A percentile compares a stretch with the other conserved stretches of the same genome.
These are phyloP conservation scores for Colletes gigas DNA, from an alignment of 1,140 invertebrate species.

Conservation along the genomic window DNA sequence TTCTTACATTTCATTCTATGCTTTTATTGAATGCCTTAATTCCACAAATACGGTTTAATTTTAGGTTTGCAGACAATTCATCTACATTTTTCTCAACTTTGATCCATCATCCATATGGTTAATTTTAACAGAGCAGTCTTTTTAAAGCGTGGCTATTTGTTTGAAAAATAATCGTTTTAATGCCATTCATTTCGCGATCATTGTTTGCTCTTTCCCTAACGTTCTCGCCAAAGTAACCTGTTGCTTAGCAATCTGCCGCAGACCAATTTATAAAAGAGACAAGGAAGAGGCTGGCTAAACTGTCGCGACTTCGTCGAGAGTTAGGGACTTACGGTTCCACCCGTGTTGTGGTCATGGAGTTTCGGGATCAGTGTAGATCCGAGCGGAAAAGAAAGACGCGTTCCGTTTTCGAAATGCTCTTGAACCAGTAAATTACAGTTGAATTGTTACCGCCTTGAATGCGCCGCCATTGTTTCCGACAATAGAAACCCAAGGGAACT, in stretches of 20 bases:
- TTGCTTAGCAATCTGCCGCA: conserved; percentile 6
- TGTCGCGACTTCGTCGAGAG: not conserved
- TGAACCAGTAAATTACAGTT: not conserved
- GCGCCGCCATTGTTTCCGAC: no score
- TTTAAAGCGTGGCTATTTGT: not conserved
- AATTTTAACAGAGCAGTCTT: no score
- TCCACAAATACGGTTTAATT: no score
- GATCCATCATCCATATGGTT: no score
- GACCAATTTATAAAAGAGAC: not conserved
- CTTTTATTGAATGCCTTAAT: no score
- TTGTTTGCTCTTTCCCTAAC: not conserved
- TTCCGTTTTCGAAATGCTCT: not conserved
- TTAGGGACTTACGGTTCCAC: not conserved
- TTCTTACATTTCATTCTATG: no score
- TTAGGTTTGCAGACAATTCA: no score
- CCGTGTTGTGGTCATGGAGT: not conserved
- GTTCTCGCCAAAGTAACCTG: conserved; percentile 3
- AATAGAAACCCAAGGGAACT: no score
- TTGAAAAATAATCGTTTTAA: not conserved
- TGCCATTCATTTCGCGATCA: not conserved
- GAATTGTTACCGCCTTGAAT: not conserved
- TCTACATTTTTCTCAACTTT: no score
- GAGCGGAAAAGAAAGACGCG: not conserved
- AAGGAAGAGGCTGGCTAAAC: not conserved
- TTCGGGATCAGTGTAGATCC: not conserved